These are phyloP conservation scores for Dolomedes plantarius DNA, from an alignment of 2,888 invertebrate species.

Conservation along the genomic window DNA sequence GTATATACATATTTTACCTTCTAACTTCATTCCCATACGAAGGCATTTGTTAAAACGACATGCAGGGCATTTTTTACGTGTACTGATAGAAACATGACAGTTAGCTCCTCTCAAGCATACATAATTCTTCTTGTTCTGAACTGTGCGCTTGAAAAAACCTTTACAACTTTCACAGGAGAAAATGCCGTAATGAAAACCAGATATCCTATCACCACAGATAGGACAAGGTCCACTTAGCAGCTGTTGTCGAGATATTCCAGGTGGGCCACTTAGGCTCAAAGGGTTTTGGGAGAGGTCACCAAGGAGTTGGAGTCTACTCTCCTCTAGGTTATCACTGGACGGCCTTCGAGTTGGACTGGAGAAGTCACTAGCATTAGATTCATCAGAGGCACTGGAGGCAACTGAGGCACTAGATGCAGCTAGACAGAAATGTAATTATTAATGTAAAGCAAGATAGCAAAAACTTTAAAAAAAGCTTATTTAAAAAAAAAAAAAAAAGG, in stretches of 20 bases:
- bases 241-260: constrained; percentile 73
- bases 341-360: constrained; percentile 71
- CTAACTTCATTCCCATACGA: constrained; percentile 96
- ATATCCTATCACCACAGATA: constrained; percentile 95
- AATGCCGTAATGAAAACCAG: constrained; percentile 98
- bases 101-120: constrained; percentile 92
- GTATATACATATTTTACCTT: constrained; percentile 84
- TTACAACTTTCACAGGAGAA: constrained; percentile 99
- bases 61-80: constrained; percentile 96
- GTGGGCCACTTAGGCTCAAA: constrained; percentile 51
- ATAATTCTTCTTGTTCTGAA: constrained; percentile 98
- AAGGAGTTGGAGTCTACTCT: constrained; percentile 52
- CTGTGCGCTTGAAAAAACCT: constrained; percentile 97
- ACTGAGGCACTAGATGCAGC: constrained; percentile 72
- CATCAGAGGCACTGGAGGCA: constrained; percentile 73
- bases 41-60: constrained; percentile 97
- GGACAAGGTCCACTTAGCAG: constrained; percentile 87
- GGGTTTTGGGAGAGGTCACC: constrained; percentile 64
- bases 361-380: constrained; percentile 73
- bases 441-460: too few species aligned
- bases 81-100: constrained; percentile 94
- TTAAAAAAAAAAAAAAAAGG: too few species aligned
- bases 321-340: constrained; percentile 69
- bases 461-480: too few species aligned
- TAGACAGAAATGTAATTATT: too few species aligned